Conservation (phyloP, 2,113 vertebrate genomes). For the Forbesichthys papilliferus region DNA sequence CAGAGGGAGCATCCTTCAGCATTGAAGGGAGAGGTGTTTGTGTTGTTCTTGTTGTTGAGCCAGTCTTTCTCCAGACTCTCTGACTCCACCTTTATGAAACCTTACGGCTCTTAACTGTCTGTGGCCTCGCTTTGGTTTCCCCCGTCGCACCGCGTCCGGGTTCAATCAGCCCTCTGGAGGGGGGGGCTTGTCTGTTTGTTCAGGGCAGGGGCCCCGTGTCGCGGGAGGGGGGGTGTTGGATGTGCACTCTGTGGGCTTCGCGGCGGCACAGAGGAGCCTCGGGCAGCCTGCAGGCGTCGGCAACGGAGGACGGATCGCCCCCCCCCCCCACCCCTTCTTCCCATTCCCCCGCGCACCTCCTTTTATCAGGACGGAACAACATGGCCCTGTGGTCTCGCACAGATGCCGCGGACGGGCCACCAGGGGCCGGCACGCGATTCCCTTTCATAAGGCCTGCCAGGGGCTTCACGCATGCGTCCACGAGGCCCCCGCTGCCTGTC, state of each 20-base stretch:
- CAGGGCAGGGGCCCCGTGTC: neutral
- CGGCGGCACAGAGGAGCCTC: slow-evolving; percentile 61
- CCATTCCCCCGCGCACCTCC: slow-evolving; percentile 40
- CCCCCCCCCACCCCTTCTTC: slow-evolving; percentile 55
- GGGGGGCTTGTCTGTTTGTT: slow-evolving; percentile 55
- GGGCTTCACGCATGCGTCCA: slow-evolving; percentile 36
- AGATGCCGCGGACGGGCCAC: slow-evolving; percentile 64
- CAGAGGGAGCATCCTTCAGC: too few relatives aligned
- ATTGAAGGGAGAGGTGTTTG: too few relatives aligned
- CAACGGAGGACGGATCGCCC: slow-evolving; percentile 48
- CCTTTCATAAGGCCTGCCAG: slow-evolving; percentile 77
- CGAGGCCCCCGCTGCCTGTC: slow-evolving; percentile 40
- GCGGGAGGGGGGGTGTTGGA: neutral
- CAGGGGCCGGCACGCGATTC: slow-evolving; percentile 75
- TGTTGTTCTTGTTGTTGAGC: too few relatives aligned
- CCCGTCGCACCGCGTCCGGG: neutral
- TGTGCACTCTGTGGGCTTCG: slow-evolving; percentile 19
- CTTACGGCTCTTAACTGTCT: too few relatives aligned
- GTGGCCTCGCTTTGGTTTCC: too few relatives aligned
- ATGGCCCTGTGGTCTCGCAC: slow-evolving; percentile 53
- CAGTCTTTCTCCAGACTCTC: too few relatives aligned
- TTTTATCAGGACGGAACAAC: slow-evolving; percentile 77
- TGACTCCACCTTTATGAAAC: too few relatives aligned
- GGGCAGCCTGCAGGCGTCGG: slow-evolving; percentile 72
- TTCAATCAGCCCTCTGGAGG: slow-evolving; percentile 52